Evolutionary conservation across 2,797 vertebrate genomes (phyloP).

Genomic region (Tragopan temminckii): DNA sequence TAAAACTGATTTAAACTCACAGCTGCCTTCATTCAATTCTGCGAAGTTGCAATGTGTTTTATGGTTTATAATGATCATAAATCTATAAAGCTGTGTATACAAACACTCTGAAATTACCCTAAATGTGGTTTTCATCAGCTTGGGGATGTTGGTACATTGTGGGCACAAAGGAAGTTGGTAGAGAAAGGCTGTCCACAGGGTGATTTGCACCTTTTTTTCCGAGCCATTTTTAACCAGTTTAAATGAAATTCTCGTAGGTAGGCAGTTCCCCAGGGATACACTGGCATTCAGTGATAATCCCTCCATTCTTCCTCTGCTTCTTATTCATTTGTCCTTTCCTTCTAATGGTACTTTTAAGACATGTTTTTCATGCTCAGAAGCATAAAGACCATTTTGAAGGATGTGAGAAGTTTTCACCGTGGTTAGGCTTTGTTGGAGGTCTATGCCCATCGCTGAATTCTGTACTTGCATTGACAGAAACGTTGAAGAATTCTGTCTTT

Average conservation of each 20-base stretch:
- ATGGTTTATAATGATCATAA: background rate
- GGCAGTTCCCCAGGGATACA: background rate
- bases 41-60: background rate
- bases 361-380: conserved; percentile 15
- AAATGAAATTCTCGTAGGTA: background rate
- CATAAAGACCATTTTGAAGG: background rate
- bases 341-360: background rate
- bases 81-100: background rate
- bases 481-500: background rate
- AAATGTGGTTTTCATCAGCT: background rate
- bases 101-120: background rate
- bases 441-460: conserved; percentile 4
- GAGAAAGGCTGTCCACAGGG: background rate
- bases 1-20: background rate
- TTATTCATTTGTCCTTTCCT: background rate
- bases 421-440: background rate
- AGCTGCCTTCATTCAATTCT: conserved; percentile 1
- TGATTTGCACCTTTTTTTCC: background rate
- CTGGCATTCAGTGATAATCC: background rate
- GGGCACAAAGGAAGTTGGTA: background rate
- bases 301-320: background rate
- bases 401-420: background rate
- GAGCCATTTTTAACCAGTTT: background rate
- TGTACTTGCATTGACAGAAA: background rate
- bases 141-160: background rate